These are phyloP conservation scores for Pinna nobilis DNA, from an alignment of 1,140 invertebrate genomes.

Conservation along the genomic window DNA sequence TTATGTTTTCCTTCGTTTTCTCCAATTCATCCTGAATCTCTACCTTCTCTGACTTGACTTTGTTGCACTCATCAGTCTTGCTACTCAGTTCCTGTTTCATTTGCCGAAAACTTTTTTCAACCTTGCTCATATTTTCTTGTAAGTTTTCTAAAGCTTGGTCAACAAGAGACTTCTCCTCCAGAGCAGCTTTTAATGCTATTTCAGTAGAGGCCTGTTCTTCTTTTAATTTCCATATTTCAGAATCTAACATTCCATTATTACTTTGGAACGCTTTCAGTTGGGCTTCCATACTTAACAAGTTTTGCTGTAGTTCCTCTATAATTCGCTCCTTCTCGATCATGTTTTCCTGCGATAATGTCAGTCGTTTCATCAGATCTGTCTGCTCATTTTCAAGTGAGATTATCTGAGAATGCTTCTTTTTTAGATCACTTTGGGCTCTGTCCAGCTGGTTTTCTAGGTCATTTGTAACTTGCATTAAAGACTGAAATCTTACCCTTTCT, in stretches of 20 bases:
- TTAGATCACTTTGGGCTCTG: constrained; percentile 67
- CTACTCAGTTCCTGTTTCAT: constrained; percentile 75
- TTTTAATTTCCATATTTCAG: constrained; percentile 68
- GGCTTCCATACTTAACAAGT: constrained; percentile 69
- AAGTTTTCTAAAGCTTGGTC: constrained; percentile 72
- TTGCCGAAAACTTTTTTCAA: constrained; percentile 73
- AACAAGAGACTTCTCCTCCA: constrained; percentile 74
- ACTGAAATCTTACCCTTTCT: constrained; percentile 65
- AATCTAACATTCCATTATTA: constrained; percentile 63
- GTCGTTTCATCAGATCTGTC: constrained; percentile 71
- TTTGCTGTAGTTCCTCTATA: constrained; percentile 70
- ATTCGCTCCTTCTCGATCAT: constrained; percentile 72
- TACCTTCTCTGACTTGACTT: constrained; percentile 48
- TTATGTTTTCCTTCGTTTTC: constrained; percentile 50
- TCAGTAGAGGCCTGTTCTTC: constrained; percentile 73
- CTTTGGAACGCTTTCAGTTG: constrained; percentile 67
- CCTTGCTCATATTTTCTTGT: constrained; percentile 73
- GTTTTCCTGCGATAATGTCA: constrained; percentile 71
- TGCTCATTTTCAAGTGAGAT: constrained; percentile 71
- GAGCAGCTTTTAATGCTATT: constrained; percentile 70
- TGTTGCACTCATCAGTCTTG: constrained; percentile 57
- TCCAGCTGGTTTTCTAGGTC: constrained; percentile 73
- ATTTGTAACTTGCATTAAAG: constrained; percentile 61
- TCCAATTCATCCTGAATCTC: constrained; percentile 53
- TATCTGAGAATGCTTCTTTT: constrained; percentile 69